Evolutionary conservation across 2,888 invertebrate species (phyloP).

Genomic region (Nomada flava): DNA sequence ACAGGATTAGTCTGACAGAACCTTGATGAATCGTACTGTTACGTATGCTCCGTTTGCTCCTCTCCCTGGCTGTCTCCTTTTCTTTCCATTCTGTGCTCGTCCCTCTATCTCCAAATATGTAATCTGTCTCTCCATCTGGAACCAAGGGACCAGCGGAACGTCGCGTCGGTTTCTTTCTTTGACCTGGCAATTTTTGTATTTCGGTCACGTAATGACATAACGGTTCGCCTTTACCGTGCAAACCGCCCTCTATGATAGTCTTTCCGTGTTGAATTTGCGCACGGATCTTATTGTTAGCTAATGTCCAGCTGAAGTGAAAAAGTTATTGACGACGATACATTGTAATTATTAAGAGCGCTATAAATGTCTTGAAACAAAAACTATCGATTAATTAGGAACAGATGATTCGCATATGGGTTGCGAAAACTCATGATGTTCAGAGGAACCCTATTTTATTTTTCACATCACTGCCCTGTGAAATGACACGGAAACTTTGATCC

Average conservation of each 20-base stretch:
- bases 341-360: background rate
- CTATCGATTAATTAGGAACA: background rate
- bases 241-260: conserved; percentile 33
- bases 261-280: background rate
- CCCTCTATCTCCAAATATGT: conserved; percentile 11
- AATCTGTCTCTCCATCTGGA: conserved; percentile 44
- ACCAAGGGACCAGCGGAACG: conserved; percentile 25
- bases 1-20: conserved; percentile 56
- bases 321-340: background rate
- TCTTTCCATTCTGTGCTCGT: background rate
- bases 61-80: conserved; percentile 11
- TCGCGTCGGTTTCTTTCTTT: conserved; percentile 37
- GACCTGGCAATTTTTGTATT: conserved; percentile 55
- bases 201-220: conserved; percentile 66
- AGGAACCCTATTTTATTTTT: conserved; percentile 66
- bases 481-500: conserved; percentile 70
- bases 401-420: conserved; percentile 41
- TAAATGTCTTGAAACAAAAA: background rate
- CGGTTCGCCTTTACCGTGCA: conserved; percentile 51
- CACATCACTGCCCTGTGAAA: conserved; percentile 67
- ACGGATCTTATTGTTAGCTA: background rate
- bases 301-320: background rate
- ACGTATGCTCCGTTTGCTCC: conserved; percentile 54
- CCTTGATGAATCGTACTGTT: conserved; percentile 63
- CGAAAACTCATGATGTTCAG: conserved; percentile 26